Percentiles rank a stretch among this genome's conserved stretches.
Evolutionary conservation across 2,113 vertebrate genomes (phyloP).

Genomic region (Actenoides hombroni): DNA sequence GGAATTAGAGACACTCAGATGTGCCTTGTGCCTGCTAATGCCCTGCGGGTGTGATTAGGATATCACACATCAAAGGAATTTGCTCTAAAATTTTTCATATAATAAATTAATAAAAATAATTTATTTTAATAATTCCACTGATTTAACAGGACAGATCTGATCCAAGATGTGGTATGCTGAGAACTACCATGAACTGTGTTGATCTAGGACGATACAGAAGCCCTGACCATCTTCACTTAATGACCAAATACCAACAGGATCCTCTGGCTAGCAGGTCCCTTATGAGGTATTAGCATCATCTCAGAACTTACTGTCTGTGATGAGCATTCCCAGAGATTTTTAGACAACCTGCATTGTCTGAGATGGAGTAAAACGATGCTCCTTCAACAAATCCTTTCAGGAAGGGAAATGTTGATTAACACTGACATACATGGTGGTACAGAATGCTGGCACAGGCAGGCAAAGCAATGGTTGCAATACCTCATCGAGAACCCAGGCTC

Average conservation of each 20-base stretch:
- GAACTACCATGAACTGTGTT: background rate
- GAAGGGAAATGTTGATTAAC: background rate
- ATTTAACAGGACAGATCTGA: constrained; percentile 44
- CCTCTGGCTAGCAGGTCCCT: background rate
- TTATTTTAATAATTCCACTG: constrained; percentile 61
- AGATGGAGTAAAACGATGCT: background rate
- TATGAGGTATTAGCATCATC: background rate
- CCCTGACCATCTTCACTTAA: background rate
- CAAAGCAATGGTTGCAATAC: background rate
- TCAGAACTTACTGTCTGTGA: background rate
- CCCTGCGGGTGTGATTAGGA: constrained; percentile 62
- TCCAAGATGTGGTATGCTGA: background rate
- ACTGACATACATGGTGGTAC: background rate
- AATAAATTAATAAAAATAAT: constrained; percentile 65
- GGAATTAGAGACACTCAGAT: constrained; percentile 62
- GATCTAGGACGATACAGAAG: constrained; percentile 13
- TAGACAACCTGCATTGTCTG: background rate
- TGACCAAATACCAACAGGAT: background rate
- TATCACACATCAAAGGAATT: constrained; percentile 66
- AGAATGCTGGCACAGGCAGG: background rate
- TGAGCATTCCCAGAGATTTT: background rate
- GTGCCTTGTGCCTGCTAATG: constrained; percentile 43
- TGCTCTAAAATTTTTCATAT: constrained; percentile 44
- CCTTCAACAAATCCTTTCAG: background rate
- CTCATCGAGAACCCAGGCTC: background rate